These are phyloP conservation scores for Proales similis DNA, from an alignment of 1,140 invertebrate species.

Conservation along the genomic window DNA sequence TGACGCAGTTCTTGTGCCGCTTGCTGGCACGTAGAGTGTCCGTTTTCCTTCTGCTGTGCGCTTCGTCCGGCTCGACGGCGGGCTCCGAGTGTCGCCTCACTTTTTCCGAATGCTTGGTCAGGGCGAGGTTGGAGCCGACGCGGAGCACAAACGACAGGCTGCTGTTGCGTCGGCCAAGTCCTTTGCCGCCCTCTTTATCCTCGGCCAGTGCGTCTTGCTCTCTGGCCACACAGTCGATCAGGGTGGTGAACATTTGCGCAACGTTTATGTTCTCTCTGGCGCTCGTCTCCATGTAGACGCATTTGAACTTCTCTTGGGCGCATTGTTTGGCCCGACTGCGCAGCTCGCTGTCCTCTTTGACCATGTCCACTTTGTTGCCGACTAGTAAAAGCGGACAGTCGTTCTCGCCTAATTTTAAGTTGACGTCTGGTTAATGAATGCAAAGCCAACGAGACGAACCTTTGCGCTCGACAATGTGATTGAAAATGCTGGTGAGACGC, in stretches of 20 bases:
- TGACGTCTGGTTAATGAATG: neutral
- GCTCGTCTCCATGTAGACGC: slow-evolving; percentile 12
- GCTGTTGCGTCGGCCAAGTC: slow-evolving; percentile 17
- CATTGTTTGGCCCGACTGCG: slow-evolving; percentile 6
- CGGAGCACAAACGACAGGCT: slow-evolving; percentile 18
- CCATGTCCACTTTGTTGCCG: slow-evolving; percentile 29
- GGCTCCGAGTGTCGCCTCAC: too few relatives aligned
- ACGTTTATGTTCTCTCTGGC: slow-evolving; percentile 35
- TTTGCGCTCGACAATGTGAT: slow-evolving; percentile 11
- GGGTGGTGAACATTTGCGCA: slow-evolving; percentile 6
- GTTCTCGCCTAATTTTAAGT: neutral
- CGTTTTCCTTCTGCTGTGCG: too few relatives aligned
- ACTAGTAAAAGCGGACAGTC: slow-evolving; percentile 29
- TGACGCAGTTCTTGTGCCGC: too few relatives aligned
- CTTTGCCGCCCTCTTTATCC: slow-evolving; percentile 1
- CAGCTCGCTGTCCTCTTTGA: too few relatives aligned
- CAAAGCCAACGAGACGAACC: neutral
- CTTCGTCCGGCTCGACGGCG: too few relatives aligned
- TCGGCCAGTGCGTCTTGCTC: slow-evolving; percentile 22
- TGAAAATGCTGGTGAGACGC: slow-evolving; percentile 21
- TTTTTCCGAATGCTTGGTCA: too few relatives aligned
- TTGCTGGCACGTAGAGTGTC: too few relatives aligned
- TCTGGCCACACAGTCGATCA: slow-evolving; percentile 18
- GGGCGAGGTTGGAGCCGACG: slow-evolving; percentile 5
- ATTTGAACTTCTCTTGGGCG: slow-evolving; percentile 13